Evolutionary conservation across 2,797 vertebrate species (phyloP).

Genomic region (Gymnothorax reevesii): DNA sequence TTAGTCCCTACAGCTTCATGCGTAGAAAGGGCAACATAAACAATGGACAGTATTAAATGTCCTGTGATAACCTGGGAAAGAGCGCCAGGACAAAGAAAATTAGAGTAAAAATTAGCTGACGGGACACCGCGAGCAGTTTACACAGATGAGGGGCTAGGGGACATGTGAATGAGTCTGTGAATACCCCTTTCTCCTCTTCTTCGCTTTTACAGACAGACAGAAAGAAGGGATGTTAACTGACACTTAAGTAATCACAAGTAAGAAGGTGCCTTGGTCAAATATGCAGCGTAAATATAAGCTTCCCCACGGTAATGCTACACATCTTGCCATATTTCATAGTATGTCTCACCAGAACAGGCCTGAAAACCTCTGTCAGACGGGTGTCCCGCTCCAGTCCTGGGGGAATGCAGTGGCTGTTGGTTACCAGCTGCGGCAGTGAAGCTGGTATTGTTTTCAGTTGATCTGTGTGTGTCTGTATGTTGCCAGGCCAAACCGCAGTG

Average conservation of each 20-base stretch:
- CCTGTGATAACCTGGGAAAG: neutral
- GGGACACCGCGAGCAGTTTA: neutral
- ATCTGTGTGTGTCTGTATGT: too few species aligned
- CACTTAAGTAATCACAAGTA: too few species aligned
- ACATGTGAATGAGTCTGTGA: neutral
- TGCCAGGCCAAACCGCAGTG: too few species aligned
- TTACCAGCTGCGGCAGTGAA: too few species aligned
- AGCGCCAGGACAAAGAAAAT: neutral
- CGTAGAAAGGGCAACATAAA: neutral
- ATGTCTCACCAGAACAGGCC: neutral
- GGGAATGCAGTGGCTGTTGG: too few species aligned
- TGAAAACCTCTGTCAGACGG: neutral
- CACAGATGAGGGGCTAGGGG: neutral
- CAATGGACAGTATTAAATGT: neutral
- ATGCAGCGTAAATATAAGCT: too few species aligned
- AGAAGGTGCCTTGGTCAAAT: neutral
- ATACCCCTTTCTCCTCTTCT: neutral
- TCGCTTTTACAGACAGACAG: neutral
- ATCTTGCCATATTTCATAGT: neutral
- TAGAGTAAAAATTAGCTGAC: neutral
- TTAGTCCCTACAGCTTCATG: neutral
- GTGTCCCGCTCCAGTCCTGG: too few species aligned
- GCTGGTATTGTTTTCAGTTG: too few species aligned
- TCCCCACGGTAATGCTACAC: neutral
- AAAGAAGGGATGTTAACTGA: neutral